Evolutionary conservation across 1,140 invertebrate genomes (phyloP), one percentile per base, ranked within the genome.

Genomic region (Anagrus nilaparvatae): DNA sequence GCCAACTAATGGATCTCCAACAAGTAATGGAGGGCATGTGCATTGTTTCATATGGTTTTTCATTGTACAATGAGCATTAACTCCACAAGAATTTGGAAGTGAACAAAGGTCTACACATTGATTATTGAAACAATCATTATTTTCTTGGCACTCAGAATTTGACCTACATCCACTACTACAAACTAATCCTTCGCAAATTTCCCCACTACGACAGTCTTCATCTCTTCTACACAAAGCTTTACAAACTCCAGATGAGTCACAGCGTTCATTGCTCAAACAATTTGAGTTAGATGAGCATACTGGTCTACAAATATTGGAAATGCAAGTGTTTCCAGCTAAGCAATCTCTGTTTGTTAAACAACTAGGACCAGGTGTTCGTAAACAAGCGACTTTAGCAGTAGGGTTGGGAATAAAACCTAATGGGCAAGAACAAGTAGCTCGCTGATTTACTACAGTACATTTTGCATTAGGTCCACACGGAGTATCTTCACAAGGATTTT

Each of bases 401-500:
- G 87, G 87, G 61, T 86, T 88, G 16, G 87, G 80, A 51, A 91
- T 84, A 56, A 89, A 78, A 14, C 82, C 81, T 33, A 69, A 59
- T 5, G 77, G 66, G 61, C 89, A 92, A 4, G 81, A 79, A 55
- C 88, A 92, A 35, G 78, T 75, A 14, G 87, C 83, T 50, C 86
- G 76, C 53, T 89, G 84, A 56, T 89, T 86, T 4, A 79, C 73
- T 1, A 87, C 84, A 3, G 81, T 76, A 52, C 87, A 90, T 17
- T 77, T 64, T 2, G 87, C 83, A 56, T 90, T 89, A 4, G 86
- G 83, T 27, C 87, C 87, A 55, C 87, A 92, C 10, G 84, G 82
- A 51, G 74, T 79, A 9, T 74, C 71, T 18, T 71, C 59, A 52
- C 89, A 94, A 0, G 87, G 87, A 63, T 88, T 82, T 6, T 76